These are phyloP conservation scores for Leptinotarsa peninsularis DNA, from an alignment of 2,888 invertebrate species.

Conservation along the genomic window DNA sequence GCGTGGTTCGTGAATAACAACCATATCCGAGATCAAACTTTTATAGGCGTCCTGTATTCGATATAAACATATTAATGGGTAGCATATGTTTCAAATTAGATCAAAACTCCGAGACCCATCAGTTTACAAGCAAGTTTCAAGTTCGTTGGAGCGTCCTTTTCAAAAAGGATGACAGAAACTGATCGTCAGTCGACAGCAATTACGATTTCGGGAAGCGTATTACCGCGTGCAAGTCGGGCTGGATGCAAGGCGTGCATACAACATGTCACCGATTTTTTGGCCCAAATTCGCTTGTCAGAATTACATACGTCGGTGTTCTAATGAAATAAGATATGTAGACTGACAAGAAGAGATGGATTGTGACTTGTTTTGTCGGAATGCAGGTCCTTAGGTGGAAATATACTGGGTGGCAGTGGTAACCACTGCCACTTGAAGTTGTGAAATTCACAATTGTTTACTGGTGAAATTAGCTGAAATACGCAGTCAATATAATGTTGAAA, in stretches of 20 bases:
- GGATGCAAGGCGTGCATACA: slow-evolving; percentile 19
- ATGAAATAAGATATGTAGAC: slow-evolving; percentile 10
- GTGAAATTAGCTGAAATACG: too few relatives aligned
- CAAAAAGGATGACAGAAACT: slow-evolving; percentile 47
- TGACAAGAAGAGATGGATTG: slow-evolving; percentile 4
- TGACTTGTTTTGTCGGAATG: slow-evolving; percentile 12
- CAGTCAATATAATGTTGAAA: too few relatives aligned
- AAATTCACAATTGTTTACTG: too few relatives aligned
- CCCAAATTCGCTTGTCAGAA: slow-evolving; percentile 20
- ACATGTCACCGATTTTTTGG: slow-evolving; percentile 21
- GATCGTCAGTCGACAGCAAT: slow-evolving; percentile 51
- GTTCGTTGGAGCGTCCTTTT: slow-evolving; percentile 43
- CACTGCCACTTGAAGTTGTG: too few relatives aligned
- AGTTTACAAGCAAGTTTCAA: slow-evolving; percentile 34
- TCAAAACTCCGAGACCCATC: slow-evolving; percentile 24
- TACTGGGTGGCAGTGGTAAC: not conserved
- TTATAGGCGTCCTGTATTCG: slow-evolving; percentile 9
- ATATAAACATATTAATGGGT: slow-evolving; percentile 28
- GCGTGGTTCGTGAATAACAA: too few relatives aligned
- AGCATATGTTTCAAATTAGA: slow-evolving; percentile 41
- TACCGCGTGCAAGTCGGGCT: slow-evolving; percentile 37
- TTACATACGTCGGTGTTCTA: slow-evolving; percentile 19
- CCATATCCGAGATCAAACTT: not conserved
- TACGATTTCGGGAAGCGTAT: slow-evolving; percentile 45
- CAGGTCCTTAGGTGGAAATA: not conserved